Base-by-base conservation (phyloP, 92 coral and sea anemone genomes). In the Epizoanthus rinbou region DNA sequence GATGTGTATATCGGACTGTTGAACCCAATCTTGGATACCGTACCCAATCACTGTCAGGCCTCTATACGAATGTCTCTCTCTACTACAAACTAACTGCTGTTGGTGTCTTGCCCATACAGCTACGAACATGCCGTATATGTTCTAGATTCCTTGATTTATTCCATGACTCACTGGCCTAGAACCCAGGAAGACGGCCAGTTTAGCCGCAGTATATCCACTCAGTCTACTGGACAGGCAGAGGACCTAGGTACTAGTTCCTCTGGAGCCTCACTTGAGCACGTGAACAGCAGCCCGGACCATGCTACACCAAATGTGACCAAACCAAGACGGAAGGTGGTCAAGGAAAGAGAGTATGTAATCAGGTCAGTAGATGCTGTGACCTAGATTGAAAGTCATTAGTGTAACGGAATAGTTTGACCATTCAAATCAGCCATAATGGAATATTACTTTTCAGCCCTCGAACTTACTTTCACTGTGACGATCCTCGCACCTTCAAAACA, bases 121-220 rank as follows among this genome's bases (percentile, higher is more conserved):
- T 94, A 92, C 73, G 98, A 94, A 59, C 98, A 94, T 70, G 84
- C 92, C 41, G 98, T 94, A 11, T 92, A 94, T 64, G 91, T 94
- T 21, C 88, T 94, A 67, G 98, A 94, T 82, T 88, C 98, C 3
- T 88, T 94, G 25, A 79, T 94, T 53, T 94, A 94, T 84, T 90
- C 89, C 74, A 83, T 89, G 64, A 93, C 81, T 2, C 89, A 87
- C 75, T 94, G 96, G 92, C 96, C 98, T 3, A 89, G 88, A 28
- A 65, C 87, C 33, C 71, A 78, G 22, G 57, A 37, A 19, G 86
- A 85, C 18, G 74, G 57, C 18, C 28, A 9, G 47, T 85, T 91
- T 16, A 84, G 84, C 75, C 80, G 93, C 1, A 87, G 93, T 76
- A 41, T 86, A 11, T 90, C 94, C 3, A 84, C 85, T 16, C 64